phyloP scores from a whole-genome alignment of 2,113 vertebrate species.

The Sylvia atricapilla region DNA sequence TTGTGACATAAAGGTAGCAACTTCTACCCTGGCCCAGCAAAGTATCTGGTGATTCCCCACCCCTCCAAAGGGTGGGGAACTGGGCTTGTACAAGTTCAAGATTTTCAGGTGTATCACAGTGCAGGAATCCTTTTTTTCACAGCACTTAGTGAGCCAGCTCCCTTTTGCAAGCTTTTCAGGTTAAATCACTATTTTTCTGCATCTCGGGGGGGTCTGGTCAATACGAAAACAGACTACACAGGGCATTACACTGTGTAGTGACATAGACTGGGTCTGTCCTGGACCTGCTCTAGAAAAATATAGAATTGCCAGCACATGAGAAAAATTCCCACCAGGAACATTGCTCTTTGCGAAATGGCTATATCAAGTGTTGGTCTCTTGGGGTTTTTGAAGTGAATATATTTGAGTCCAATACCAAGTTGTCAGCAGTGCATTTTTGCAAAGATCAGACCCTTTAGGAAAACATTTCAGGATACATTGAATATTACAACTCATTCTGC shows the following conservation, averaged over 20 bases:
- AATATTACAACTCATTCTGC: neutral
- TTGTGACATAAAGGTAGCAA: neutral
- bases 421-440: neutral
- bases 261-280: neutral
- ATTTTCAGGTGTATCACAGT: neutral
- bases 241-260: neutral
- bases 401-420: neutral
- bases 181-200: constrained; percentile 38
- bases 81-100: neutral
- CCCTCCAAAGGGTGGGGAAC: neutral
- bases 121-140: constrained; percentile 37
- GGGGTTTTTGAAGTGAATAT: neutral
- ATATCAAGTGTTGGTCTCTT: neutral
- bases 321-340: neutral
- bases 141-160: constrained; percentile 18
- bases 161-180: constrained; percentile 50
- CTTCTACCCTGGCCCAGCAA: neutral
- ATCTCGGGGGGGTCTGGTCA: constrained; percentile 47
- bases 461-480: neutral
- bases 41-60: neutral
- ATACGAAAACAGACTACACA: constrained; percentile 41
- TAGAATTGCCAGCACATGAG: neutral
- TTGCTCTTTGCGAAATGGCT: neutral
- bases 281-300: constrained; percentile 29
- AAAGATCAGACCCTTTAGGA: neutral